Evolutionary conservation across 2,888 invertebrate species (phyloP), one percentile per base, ranked within the genome.

Genomic region (Stegophylla sp.): DNA sequence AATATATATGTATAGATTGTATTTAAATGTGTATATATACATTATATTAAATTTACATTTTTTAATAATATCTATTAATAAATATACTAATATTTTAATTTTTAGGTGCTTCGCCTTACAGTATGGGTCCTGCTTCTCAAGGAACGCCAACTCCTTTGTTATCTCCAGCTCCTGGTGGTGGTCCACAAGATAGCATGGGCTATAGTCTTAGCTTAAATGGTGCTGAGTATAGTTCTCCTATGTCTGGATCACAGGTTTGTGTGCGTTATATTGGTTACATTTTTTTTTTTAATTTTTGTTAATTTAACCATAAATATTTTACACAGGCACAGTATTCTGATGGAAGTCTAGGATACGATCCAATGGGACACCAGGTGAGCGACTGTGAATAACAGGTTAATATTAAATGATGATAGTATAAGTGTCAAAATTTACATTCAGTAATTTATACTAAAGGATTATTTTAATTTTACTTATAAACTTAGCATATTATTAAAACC

Each of bases 101-200:
- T 63, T 81, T 90, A 89, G 92, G 92, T 87, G 93, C 94, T 84
- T 94, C 94, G 84, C 94, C 94, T 84, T 94, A 94, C 89, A 94
- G 93, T 84, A 92, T 94, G 93, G 89, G 89, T 82, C 93, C 93
- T 85, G 93, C 92, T 84, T 94, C 94, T 84, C 93, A 93, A 85
- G 95, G 95, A 85, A 94, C 95, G 82, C 94, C 95, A 83, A 95
- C 95, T 85, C 96, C 95, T 82, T 94, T 96, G 94, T 95, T 96
- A 95, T 95, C 95, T 82, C 96, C 96, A 84, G 95, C 95, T 85
- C 94, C 94, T 83, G 92, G 94, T 82, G 88, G 88, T 69, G 88
- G 87, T 61, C 88, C 88, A 26, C 95, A 95, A 89, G 95, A 96
- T 88, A 94, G 94, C 85, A 94, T 95, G 91, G 95, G 95, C 83